These are phyloP conservation scores for Nebria salina DNA, from an alignment of 2,888 invertebrate species.

Conservation along the genomic window DNA sequence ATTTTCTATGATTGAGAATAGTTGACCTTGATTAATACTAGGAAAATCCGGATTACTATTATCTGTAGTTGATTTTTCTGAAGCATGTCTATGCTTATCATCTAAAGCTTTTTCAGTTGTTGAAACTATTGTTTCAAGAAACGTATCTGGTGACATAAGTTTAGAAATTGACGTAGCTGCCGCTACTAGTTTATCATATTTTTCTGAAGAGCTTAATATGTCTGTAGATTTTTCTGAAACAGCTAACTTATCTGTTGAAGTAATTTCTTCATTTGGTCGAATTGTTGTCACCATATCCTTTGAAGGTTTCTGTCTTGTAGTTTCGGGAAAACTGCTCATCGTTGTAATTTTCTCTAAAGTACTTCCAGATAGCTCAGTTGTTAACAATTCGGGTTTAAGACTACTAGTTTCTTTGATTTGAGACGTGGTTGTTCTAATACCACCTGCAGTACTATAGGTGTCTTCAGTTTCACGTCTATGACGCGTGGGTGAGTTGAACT, in stretches of 20 bases:
- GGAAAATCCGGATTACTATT: slow-evolving; percentile 56
- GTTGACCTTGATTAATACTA: slow-evolving; percentile 61
- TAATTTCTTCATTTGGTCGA: background rate
- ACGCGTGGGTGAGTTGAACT: slow-evolving; percentile 60
- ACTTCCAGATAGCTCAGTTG: background rate
- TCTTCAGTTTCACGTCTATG: slow-evolving; percentile 62
- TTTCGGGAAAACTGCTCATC: slow-evolving; percentile 20
- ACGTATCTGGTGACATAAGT: background rate
- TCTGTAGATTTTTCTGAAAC: slow-evolving; percentile 21
- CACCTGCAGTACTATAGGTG: slow-evolving; percentile 52
- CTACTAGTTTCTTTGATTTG: slow-evolving; percentile 52
- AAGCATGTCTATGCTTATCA: background rate
- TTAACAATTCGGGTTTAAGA: slow-evolving; percentile 41
- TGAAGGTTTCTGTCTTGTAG: slow-evolving; percentile 30
- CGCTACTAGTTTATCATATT: slow-evolving; percentile 15
- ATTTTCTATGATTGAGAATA: slow-evolving; percentile 62
- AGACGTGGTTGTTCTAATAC: slow-evolving; percentile 47
- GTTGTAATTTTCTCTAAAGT: background rate
- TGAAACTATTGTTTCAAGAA: background rate
- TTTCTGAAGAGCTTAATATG: slow-evolving; percentile 16
- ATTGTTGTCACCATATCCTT: background rate
- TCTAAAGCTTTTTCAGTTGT: slow-evolving; percentile 18
- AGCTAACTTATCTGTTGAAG: background rate
- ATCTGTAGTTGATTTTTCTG: slow-evolving; percentile 39
- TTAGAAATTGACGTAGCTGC: slow-evolving; percentile 36